Evolutionary conservation across 2,888 invertebrate genomes (phyloP).

Genomic region (Amphipyra tragopoginis): DNA sequence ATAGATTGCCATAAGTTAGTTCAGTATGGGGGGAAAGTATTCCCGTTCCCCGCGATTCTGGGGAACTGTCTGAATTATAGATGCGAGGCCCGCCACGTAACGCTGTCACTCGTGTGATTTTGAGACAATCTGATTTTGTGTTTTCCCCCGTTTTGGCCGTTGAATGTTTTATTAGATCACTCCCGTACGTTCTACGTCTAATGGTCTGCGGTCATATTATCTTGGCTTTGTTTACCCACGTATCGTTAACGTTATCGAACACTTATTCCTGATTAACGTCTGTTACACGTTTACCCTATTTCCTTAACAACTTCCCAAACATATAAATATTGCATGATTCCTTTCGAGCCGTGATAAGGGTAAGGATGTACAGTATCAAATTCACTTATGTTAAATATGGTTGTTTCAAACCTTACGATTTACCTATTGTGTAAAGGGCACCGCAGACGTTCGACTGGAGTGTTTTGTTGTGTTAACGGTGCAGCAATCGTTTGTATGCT

Average conservation of each 20-base stretch:
- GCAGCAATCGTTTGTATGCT: conserved; percentile 33
- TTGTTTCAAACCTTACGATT: conserved; percentile 21
- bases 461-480: conserved; percentile 27
- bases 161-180: conserved; percentile 87
- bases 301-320: conserved; percentile 54
- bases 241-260: conserved; percentile 60
- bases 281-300: conserved; percentile 54
- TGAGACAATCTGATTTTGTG: conserved; percentile 89
- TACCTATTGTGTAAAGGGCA: conserved; percentile 8
- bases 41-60: conserved; percentile 64
- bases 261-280: conserved; percentile 62
- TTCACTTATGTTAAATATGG: conserved; percentile 42
- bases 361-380: conserved; percentile 45
- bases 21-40: conserved; percentile 71
- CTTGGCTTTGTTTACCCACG: conserved; percentile 65
- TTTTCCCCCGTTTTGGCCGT: conserved; percentile 84
- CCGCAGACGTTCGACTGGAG: conserved; percentile 8
- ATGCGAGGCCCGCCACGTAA: conserved; percentile 80
- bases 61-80: conserved; percentile 82
- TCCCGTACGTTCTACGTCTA: conserved; percentile 78
- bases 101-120: conserved; percentile 87
- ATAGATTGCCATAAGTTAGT: conserved; percentile 77
- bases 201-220: conserved; percentile 77
- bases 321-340: conserved; percentile 63
- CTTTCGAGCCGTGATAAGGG: conserved; percentile 57